Base-by-base conservation (phyloP, 1,140 invertebrate genomes). In the Anoplophora glabripennis region DNA sequence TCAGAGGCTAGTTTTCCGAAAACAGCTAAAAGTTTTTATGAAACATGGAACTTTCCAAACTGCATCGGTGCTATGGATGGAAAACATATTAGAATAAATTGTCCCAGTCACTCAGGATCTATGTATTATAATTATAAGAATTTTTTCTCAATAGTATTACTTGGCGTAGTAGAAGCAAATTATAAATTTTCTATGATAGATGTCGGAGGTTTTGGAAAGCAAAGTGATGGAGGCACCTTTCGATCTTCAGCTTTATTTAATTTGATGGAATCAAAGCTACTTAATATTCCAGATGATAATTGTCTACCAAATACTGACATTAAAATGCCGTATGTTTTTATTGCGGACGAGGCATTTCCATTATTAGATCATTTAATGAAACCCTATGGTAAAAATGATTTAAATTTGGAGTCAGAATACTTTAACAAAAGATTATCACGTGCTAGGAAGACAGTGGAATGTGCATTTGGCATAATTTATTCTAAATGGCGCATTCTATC, bases 81-180 rank as follows among this genome's bases (percentile, higher is more conserved):
- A 0, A 78, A 76, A 57, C 72, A 77, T 60, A 62, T 77, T 12
- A 40, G 63, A 46, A 66, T 77, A 28, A 56, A 63, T 48, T 62
- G 66, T 53, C 76, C 74, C 14, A 11, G 42, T 10, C 53, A 74
- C 45, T 65, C 64, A 51, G 76, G 76, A 34, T 74, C 72, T 2
- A 57, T 65, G 33, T 79, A 67, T 69, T 75, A 65, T 51, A 80
- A 80, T 63, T 78, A 80, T 58, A 80, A 80, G 59, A 60, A 67
- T 33, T 75, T 44, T 14, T 44, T 44, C 5, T 44, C 41, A 3
- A 8, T 44, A 44, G 41, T 44, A 7, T 12, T 44, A 9, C 12
- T 17, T 9, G 41, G 2, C 14, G 45, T 59, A 10, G 51, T 45
- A 7, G 28, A 61, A 48, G 47, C 52, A 5, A 55, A 61, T 54